Base-by-base conservation (phyloP, 2,113 vertebrate species). In the Perca fluviatilis region DNA sequence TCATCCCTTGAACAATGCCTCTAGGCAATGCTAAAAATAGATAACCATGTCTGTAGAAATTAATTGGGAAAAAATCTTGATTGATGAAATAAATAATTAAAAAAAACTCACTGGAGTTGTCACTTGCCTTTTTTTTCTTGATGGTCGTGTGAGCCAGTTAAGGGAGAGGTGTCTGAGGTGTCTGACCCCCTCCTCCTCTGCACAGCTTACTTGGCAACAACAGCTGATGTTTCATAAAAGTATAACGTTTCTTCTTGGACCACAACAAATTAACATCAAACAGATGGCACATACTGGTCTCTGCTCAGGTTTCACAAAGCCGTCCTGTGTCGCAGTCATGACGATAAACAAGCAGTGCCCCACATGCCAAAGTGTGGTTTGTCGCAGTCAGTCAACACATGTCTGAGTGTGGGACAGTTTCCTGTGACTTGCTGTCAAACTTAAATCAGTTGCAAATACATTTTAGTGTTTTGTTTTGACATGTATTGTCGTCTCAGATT, bases 251-350 rank as follows among this genome's bases (percentile, higher is more conserved):
- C 86, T 19, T 75, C 54, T 75, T 57, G 61, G 83, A 78, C 54
- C 43, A 83, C 58, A 86, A 80, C 74, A 91, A 82, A 70, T 77
- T 61, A 79, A 77, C 86, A 84, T 87, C 82, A 86, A 77, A 84
- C 83, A 77, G 65, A 43, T 23, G 21, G 43, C 67, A 58, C 74
- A 90, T 86, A 27, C 51, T 67, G 78, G 67, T 49, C 63, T 33
- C 43, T 16, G 25, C 76, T 90, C 49, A 12, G 80, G 72, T 86
- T 90, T 84, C 90, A 82, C 5, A 74, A 33, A 74, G 71, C 67
- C 2, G 6, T 16, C 46, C 61, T 54, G 30, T 19, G 54, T 61
- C 12, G 5, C 27, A 53, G 62, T 49, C 11, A 12, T 19, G 69
- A 50, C 72, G 43, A 62, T 79, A 57, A 78, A 85, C 76, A 57